phyloP scores from a whole-genome alignment of 1,140 invertebrate genomes.

The Scaptodrosophila lebanonensis region DNA sequence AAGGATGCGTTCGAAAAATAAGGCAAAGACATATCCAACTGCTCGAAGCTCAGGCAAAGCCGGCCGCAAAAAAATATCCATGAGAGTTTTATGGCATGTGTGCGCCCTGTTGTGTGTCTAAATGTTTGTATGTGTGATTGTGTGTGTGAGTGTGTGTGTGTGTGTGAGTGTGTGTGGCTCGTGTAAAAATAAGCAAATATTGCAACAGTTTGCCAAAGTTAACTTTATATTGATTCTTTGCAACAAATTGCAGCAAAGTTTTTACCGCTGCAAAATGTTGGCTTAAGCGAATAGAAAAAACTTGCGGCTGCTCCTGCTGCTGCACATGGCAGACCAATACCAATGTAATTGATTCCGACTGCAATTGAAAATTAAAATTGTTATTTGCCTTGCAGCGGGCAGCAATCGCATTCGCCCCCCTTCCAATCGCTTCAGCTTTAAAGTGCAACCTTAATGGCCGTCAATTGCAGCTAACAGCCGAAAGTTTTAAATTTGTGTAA shows the following conservation, averaged over 20 bases:
- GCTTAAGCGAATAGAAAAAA: conserved; percentile 13
- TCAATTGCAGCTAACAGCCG: conserved; percentile 42
- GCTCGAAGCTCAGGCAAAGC: conserved; percentile 4
- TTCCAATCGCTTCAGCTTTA: not conserved
- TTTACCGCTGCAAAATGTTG: not conserved
- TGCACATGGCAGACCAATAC: too few species aligned
- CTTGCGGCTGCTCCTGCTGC: not conserved
- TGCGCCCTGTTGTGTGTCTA: too few species aligned
- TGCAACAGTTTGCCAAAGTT: conserved; percentile 25
- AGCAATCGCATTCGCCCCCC: not conserved
- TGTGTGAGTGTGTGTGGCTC: not conserved
- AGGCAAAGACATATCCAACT: conserved; percentile 3
- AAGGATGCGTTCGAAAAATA: conserved; percentile 7
- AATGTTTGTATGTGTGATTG: not conserved
- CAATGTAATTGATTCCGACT: conserved; percentile 20
- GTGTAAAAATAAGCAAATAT: conserved; percentile 25
- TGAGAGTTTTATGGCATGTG: conserved; percentile 1
- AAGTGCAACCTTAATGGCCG: conserved; percentile 53
- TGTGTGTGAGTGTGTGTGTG: conserved; percentile 2
- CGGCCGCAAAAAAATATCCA: conserved; percentile 23
- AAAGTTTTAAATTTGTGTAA: conserved; percentile 59
- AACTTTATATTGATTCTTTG: conserved; percentile 35
- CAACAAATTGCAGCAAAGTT: conserved; percentile 32
- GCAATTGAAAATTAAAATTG: conserved; percentile 68
- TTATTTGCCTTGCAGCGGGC: conserved; percentile 34